Base-by-base conservation (phyloP, 2,888 invertebrate genomes). In the Calliphora vomitoria region DNA sequence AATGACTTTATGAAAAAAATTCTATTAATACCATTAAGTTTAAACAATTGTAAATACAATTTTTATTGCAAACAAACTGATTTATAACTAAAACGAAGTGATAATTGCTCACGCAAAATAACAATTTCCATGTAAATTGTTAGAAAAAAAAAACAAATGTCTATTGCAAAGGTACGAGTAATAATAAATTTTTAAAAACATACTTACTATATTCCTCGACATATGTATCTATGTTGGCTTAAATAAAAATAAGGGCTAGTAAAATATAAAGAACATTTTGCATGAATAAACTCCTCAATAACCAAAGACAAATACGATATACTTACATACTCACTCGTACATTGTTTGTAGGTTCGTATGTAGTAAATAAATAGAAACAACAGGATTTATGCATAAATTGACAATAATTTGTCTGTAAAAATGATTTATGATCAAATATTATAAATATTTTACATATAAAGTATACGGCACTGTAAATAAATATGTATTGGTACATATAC, bases 51-150 rank as follows among this genome's bases (percentile, higher is more conserved):
- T 62, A 74, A 47, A 71, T 71, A 10, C 35, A 20, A 62, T 10
- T 55, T 1, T 25, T 60, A 60, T 60, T 0, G 11, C 0, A 2
- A 55, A 4, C 20, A 55, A 55, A 20, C 20, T 20, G 20, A 55
- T 55, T 55, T 55, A 20, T 78, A 68, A 50, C 68, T 20, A 20
- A 10, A 18, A 58, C 25, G 55, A 72, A 60, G 60, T 82, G 60
- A 38, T 76, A 82, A 76, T 82, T 60, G 68, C 75, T 82, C 75
- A 82, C 38, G 76, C 68, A 69, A 76, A 76, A 75, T 60, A 60
- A 38, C 68, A 75, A 82, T 69, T 50, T 25, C 31, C 25, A 75
- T 82, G 50, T 68, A 68, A 64, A 66, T 62, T 62, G 13, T 8
- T 62, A 62, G 4, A 35, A 15, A 35, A 31, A 25, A 35, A 0